Evolutionary conservation across 2,888 invertebrate species (phyloP), one percentile per base, ranked within the genome.

Genomic region (Ochropleura leucogaster): DNA sequence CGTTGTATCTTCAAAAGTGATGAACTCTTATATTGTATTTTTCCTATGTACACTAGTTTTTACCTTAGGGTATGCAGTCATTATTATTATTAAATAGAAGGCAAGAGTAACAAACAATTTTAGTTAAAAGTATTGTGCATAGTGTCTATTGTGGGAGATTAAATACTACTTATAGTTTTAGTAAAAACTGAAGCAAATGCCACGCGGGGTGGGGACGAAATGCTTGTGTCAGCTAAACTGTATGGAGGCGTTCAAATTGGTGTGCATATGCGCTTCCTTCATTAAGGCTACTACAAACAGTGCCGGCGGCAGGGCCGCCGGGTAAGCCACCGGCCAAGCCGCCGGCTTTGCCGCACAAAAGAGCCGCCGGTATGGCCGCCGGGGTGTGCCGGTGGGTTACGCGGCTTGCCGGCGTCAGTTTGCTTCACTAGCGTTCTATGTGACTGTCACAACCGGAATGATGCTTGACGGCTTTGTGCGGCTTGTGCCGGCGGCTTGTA

Each of bases 81-180:
- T 63, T 46, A 30, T 47, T 80, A 44, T 63, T 16, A 46, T 70
- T 57, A 40, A 7, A 62, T 30, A 49, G 4, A 79, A 65, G 75
- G 84, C 80, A 82, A 82, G 71, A 80, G 14, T 70, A 63, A 69
- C 62, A 20, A 40, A 57, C 10, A 44, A 44, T 57, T 53, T 46
- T 20, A 59, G 16, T 67, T 53, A n/a, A n/a, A 47, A 20, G 40
- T 72, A 7, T 80, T 80, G 82, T 83, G 84, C 74, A 66, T 9
- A 40, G 30, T 79, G 65, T 30, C n/a, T 49, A 18, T 59, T 65
- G 51, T 77, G 30, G 55, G 40, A 53, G 30, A 62, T 44, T 10
- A 57, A 60, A 55, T 49, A 65, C 40, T 49, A 59, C 18, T 16
- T 57, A 20, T 40, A 57, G 51, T n/a, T 60, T 60, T 42, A 42